Conservation (phyloP, 2,888 invertebrate species). For the Eupithecia exiguata region DNA sequence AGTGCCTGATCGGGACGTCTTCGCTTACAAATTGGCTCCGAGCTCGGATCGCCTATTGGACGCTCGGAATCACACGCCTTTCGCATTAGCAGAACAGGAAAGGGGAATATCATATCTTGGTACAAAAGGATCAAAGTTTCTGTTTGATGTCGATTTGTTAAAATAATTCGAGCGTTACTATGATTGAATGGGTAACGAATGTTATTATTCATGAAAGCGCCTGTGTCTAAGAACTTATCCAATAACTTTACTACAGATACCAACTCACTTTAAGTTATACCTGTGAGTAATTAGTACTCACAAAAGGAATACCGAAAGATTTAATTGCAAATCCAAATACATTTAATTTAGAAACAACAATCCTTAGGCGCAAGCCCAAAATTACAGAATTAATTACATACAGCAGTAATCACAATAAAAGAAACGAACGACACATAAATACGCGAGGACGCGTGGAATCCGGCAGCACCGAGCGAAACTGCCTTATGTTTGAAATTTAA, state of each 20-base stretch:
- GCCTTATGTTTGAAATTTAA: slow-evolving; percentile 19
- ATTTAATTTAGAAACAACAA: slow-evolving; percentile 5
- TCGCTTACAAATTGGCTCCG: background rate
- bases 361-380: background rate
- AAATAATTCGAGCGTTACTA: background rate
- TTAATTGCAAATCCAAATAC: background rate
- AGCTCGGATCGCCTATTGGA: background rate
- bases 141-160: background rate
- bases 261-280: background rate
- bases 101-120: background rate
- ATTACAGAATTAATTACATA: slow-evolving; percentile 17
- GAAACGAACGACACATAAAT: slow-evolving; percentile 20
- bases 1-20: background rate
- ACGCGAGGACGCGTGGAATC: slow-evolving; percentile 15
- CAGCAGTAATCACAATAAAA: slow-evolving; percentile 23
- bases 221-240: background rate
- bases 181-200: background rate
- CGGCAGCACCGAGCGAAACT: background rate
- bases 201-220: background rate
- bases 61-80: background rate
- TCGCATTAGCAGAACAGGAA: background rate
- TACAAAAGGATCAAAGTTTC: background rate
- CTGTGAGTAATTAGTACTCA: background rate
- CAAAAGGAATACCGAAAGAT: background rate
- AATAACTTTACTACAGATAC: background rate